Percentiles rank a stretch among this genome's conserved stretches.
Conservation (phyloP, 1,140 invertebrate species). For the Drosophila kanapiae region DNA sequence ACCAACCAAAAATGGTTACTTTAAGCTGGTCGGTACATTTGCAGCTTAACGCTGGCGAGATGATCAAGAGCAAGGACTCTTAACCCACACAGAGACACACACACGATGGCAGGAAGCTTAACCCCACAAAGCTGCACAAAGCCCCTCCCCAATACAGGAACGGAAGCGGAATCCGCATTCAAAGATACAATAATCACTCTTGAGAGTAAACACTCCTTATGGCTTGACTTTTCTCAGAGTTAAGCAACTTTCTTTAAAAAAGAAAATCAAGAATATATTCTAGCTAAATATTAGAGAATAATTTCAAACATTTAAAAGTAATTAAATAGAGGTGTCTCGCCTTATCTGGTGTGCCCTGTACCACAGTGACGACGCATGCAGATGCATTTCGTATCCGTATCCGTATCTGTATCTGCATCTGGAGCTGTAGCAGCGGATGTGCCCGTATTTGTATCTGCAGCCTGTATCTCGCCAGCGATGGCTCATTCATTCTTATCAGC, state of each 20-base stretch:
- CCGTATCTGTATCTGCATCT: conserved; percentile 18
- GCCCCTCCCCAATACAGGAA: background rate
- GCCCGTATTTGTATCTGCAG: conserved; percentile 23
- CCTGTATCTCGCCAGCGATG: conserved; percentile 38
- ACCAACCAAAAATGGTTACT: background rate
- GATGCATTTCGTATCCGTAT: conserved; percentile 11
- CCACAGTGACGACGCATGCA: conserved; percentile 1
- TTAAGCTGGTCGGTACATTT: conserved; percentile 21
- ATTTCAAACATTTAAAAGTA: background rate
- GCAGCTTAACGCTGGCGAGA: conserved; percentile 21
- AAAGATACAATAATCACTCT: conserved; percentile 13
- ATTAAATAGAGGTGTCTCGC: background rate
- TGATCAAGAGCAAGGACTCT: conserved; percentile 24
- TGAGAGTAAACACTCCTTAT: background rate
- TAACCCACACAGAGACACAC: conserved; percentile 4
- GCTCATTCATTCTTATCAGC: conserved; percentile 81
- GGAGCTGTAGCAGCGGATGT: background rate
- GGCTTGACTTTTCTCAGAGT: no score
- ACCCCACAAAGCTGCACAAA: conserved; percentile 38
- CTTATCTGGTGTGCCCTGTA: background rate
- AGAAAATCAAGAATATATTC: no score
- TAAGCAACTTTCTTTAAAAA: background rate
- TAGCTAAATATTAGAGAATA: background rate
- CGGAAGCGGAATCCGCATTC: conserved; percentile 1
- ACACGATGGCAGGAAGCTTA: conserved; percentile 8